These are phyloP conservation scores for Yasuhikotakia modesta DNA, from an alignment of 2,797 vertebrate genomes.

Conservation along the genomic window DNA sequence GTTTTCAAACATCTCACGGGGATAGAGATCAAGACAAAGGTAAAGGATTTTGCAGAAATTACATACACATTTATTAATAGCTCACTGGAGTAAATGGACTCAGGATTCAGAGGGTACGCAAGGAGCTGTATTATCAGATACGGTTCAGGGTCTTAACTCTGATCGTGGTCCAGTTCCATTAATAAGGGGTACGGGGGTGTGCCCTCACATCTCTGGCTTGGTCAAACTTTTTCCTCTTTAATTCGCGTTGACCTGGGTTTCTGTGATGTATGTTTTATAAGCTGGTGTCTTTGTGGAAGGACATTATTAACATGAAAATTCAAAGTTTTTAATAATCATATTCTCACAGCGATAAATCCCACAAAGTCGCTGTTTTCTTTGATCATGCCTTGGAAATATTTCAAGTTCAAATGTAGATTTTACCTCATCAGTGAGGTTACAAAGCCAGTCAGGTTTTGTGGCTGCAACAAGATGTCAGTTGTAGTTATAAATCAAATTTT, in stretches of 20 bases:
- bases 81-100: constrained; percentile 49
- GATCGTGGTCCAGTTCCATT: constrained; percentile 61
- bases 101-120: constrained; percentile 20
- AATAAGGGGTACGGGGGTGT: constrained; percentile 66
- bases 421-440: background rate
- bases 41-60: constrained; percentile 62
- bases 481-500: constrained; percentile 18
- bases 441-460: background rate
- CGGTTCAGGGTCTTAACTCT: constrained; percentile 55
- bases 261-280: constrained; percentile 61
- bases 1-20: constrained; percentile 54
- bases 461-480: constrained; percentile 3
- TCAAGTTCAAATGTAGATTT: constrained; percentile 30
- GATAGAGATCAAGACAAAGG: constrained; percentile 57
- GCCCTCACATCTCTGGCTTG: constrained; percentile 52
- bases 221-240: constrained; percentile 53
- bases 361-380: constrained; percentile 38
- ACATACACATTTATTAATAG: constrained; percentile 61
- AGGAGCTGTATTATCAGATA: constrained; percentile 38
- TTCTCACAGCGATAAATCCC: constrained; percentile 10
- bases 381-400: constrained; percentile 30
- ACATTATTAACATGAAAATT: constrained; percentile 57
- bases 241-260: constrained; percentile 57
- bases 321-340: constrained; percentile 13
- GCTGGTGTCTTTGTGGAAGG: constrained; percentile 64